These are phyloP conservation scores for Esox masquinongy DNA, from an alignment of 2,797 vertebrate genomes.

Conservation along the genomic window DNA sequence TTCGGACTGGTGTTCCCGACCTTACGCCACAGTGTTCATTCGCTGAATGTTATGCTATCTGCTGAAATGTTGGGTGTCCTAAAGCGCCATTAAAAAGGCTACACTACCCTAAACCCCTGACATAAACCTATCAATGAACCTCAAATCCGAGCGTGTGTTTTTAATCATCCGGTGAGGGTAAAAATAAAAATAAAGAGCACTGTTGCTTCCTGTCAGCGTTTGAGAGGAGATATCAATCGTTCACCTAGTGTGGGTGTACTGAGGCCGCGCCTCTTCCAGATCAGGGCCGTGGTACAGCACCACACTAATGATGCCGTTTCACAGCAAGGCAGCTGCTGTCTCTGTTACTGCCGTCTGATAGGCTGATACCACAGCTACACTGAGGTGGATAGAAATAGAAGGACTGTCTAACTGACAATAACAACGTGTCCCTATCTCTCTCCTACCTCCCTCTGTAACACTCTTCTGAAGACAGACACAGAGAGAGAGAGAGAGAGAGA, in stretches of 20 bases:
- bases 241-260: constrained; percentile 46
- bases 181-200: constrained; percentile 9
- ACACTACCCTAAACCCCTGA: not conserved
- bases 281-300: not conserved
- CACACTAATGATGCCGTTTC: constrained; percentile 7
- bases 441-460: constrained; percentile 26
- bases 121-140: not conserved
- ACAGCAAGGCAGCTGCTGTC: not conserved
- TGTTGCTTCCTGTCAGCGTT: constrained; percentile 13
- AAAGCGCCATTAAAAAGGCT: not conserved
- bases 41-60: too few relatives aligned
- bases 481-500: constrained; percentile 25
- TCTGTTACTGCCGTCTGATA: too few relatives aligned
- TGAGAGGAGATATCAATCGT: constrained; percentile 32
- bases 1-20: too few relatives aligned
- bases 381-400: not conserved
- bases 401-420: constrained; percentile 17
- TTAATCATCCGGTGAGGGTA: not conserved
- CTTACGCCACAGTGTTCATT: too few relatives aligned
- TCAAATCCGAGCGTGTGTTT: not conserved
- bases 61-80: not conserved
- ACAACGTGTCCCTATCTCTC: not conserved
- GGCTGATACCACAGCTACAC: not conserved
- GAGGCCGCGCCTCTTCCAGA: constrained; percentile 32
- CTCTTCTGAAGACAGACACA: constrained; percentile 2